These are phyloP conservation scores for Tryphoninae sp. DNA, from an alignment of 2,888 invertebrate species.

Conservation along the genomic window DNA sequence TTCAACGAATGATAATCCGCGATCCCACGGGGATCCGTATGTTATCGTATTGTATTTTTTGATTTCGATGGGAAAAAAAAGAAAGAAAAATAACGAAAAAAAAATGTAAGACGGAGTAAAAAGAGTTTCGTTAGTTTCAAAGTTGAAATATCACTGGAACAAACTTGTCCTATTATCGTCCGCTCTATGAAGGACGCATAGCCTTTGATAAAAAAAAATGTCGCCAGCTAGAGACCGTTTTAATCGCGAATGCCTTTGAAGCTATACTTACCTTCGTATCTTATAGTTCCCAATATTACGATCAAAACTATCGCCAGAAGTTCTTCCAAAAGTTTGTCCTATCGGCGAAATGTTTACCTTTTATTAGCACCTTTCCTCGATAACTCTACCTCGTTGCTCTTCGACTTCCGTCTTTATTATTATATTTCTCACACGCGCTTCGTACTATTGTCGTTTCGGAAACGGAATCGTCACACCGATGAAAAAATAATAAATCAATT, in stretches of 20 bases:
- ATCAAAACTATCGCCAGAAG: neutral
- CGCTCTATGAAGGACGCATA: neutral
- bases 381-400: neutral
- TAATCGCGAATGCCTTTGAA: neutral
- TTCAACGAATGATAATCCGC: slow-evolving; percentile 56
- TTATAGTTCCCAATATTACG: neutral
- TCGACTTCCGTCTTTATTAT: neutral
- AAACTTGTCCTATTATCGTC: neutral
- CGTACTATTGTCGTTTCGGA: neutral
- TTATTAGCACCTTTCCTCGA: neutral
- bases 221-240: neutral
- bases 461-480: neutral
- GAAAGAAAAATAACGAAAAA: slow-evolving; percentile 1
- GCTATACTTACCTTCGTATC: neutral
- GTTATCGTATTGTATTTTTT: slow-evolving; percentile 21
- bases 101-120: neutral
- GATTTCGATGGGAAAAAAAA: neutral
- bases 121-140: neutral
- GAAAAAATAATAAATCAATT: neutral
- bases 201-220: neutral
- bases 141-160: neutral
- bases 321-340: slow-evolving; percentile 10
- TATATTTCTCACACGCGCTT: neutral
- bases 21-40: slow-evolving; percentile 23
- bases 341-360: neutral